Evolutionary conservation across 2,888 invertebrate species (phyloP), one percentile per base, ranked within the genome.

Genomic region (Amitus sp.): DNA sequence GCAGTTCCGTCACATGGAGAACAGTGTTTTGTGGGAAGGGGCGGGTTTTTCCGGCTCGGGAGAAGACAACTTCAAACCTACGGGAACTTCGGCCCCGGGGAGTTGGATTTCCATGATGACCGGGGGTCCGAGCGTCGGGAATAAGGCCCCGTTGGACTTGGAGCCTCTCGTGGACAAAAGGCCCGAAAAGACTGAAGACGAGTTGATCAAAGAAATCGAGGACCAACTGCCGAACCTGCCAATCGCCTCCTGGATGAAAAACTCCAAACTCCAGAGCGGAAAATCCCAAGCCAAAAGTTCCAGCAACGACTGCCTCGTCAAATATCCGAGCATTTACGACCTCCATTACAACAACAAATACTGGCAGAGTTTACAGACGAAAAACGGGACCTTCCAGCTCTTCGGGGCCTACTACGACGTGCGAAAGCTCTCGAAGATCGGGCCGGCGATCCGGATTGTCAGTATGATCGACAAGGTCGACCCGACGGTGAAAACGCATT

Each of bases 261-360:
- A 91, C 78, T 92, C 81, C 87, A 75, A 72, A 43, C 85, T 79
- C 72, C 82, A 82, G 20, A 33, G 2, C 6, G 23, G n/a, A 10
- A 66, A 61, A 15, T 42, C 52, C n/a, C 76, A 51, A 52, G 1
- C 18, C 1, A 55, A 55, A 15, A 19, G 6, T 10, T 19, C 34
- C n/a, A 9, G 12, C 9, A 50, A 34, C 4, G 64, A 54, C 19
- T 75, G 73, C 52, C 17, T 47, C 1, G 71, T 71, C 1, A 89
- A 90, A 68, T 94, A 93, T 80, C 96, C 96, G 0, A 92, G 90
- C 58, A 90, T 95, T 69, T 95, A 92, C 82, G 96, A 96, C 75
- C 84, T 96, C 65, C 93, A 96, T 80, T 96, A 94, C 84, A 95
- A 95, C 83, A 96, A 96, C 79, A 88, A 94, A 51, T 95, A 95